phyloP scores from a whole-genome alignment of 64 coral and sea anemone genomes.

The Anthopleura sola region DNA sequence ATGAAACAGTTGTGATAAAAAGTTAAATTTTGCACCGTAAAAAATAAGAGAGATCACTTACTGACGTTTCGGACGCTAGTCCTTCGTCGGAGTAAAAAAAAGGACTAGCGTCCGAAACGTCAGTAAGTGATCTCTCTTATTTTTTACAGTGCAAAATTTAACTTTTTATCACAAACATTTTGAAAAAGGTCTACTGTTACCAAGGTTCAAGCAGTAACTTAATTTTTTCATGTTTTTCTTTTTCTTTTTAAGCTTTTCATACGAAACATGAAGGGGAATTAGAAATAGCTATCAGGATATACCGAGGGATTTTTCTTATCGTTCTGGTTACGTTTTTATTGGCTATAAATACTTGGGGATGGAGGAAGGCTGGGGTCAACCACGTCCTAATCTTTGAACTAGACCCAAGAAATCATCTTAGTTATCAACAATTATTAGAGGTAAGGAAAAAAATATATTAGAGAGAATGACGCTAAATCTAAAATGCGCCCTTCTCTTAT shows the following conservation, averaged over 20 bases:
- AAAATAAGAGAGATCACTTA: too few relatives aligned
- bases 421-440: conserved; percentile 93
- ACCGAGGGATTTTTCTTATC: conserved; percentile 85
- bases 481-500: too few relatives aligned
- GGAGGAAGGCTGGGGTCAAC: conserved; percentile 93
- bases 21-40: too few relatives aligned
- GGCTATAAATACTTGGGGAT: conserved; percentile 90
- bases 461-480: too few relatives aligned
- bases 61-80: too few relatives aligned
- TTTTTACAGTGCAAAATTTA: too few relatives aligned
- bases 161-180: too few relatives aligned
- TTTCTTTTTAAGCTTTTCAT: conserved; percentile 49
- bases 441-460: conserved; percentile 24
- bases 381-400: conserved; percentile 98
- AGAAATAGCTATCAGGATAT: conserved; percentile 71
- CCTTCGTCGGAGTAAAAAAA: too few relatives aligned
- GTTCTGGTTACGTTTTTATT: conserved; percentile 83
- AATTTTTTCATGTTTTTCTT: not conserved
- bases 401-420: conserved; percentile 89
- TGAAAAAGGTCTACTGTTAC: too few relatives aligned
- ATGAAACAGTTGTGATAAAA: too few relatives aligned
- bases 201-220: not conserved
- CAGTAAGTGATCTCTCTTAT: too few relatives aligned
- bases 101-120: too few relatives aligned
- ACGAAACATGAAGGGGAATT: conserved; percentile 67